A percentile compares a stretch with the other conserved stretches of the same genome.
phyloP scores from a whole-genome alignment of 2,888 invertebrate genomes.

The Carterocephalus palaemon region DNA sequence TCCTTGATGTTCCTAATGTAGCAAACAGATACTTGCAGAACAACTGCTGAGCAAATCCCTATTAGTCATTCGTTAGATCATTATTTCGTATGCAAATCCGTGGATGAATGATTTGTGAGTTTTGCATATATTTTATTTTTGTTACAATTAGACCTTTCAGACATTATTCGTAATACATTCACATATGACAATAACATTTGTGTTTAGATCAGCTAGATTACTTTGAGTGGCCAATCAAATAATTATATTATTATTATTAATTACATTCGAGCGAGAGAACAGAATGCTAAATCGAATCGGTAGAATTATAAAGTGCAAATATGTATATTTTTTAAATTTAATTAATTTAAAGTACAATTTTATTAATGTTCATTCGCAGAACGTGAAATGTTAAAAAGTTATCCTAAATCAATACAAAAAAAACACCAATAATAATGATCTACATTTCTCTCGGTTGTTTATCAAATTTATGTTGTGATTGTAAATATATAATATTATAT shows the following conservation, averaged over 20 bases:
- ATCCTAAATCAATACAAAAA: constrained; percentile 7
- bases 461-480: constrained; percentile 77
- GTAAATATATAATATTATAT: constrained; percentile 72
- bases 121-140: constrained; percentile 20
- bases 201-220: constrained; percentile 49
- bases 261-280: constrained; percentile 15
- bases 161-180: constrained; percentile 13
- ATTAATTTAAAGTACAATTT: constrained; percentile 21
- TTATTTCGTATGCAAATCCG: constrained; percentile 69
- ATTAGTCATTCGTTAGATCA: constrained; percentile 32
- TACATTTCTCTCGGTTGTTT: constrained; percentile 72
- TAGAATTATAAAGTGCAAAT: constrained; percentile 20
- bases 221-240: constrained; percentile 29
- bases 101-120: constrained; percentile 21
- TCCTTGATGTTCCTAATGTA: constrained; percentile 20
- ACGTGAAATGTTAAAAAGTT: constrained; percentile 7
- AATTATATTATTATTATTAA: constrained; percentile 11
- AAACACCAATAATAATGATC: constrained; percentile 54
- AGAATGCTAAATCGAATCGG: constrained; percentile 12
- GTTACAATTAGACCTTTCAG: constrained; percentile 10
- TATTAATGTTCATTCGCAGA: constrained; percentile 17
- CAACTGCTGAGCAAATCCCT: constrained; percentile 58
- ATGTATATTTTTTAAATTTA: constrained; percentile 17
- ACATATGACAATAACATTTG: constrained; percentile 55
- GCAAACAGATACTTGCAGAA: constrained; percentile 40